phyloP scores from a whole-genome alignment of 30 jellyfish, hydroid and myxozoan genomes.

The Aurelia aurita region DNA sequence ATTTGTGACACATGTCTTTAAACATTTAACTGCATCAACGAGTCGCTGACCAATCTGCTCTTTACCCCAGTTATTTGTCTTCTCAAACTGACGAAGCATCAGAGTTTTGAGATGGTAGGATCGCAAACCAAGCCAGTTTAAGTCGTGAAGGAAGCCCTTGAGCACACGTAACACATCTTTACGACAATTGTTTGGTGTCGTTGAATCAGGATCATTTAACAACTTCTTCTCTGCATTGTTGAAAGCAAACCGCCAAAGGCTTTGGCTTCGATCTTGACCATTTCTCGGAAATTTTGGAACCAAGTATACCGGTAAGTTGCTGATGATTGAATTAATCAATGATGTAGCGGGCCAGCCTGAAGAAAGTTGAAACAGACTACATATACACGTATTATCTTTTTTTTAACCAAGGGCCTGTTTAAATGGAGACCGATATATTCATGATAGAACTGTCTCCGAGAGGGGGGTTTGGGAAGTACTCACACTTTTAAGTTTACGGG shows the following conservation, averaged over 20 bases:
- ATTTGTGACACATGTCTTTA: not conserved
- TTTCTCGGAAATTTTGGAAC: slow-evolving; percentile 26
- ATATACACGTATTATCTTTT: too few species aligned
- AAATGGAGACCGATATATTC: too few species aligned
- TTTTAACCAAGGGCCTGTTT: too few species aligned
- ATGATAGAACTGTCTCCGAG: too few species aligned
- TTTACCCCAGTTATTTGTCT: not conserved
- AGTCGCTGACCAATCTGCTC: slow-evolving; percentile 13
- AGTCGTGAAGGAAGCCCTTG: slow-evolving; percentile 10
- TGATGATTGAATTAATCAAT: not conserved
- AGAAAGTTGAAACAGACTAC: too few species aligned
- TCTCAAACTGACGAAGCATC: slow-evolving; percentile 20
- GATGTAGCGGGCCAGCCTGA: slow-evolving; percentile 8
- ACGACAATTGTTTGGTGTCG: slow-evolving; percentile 7
- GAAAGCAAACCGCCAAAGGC: slow-evolving; percentile 29
- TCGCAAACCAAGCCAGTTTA: slow-evolving; percentile 16
- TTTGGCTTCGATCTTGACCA: not conserved
- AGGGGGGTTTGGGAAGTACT: too few species aligned
- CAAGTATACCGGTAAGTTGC: slow-evolving; percentile 1
- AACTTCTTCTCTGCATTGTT: slow-evolving; percentile 27
- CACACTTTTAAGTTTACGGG: too few species aligned
- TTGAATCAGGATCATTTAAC: not conserved
- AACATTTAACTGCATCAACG: not conserved
- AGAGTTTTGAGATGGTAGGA: slow-evolving; percentile 34
- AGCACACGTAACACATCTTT: slow-evolving; percentile 28